Base-by-base conservation (phyloP, 2,113 vertebrate genomes). In the Calidris pugnax region DNA sequence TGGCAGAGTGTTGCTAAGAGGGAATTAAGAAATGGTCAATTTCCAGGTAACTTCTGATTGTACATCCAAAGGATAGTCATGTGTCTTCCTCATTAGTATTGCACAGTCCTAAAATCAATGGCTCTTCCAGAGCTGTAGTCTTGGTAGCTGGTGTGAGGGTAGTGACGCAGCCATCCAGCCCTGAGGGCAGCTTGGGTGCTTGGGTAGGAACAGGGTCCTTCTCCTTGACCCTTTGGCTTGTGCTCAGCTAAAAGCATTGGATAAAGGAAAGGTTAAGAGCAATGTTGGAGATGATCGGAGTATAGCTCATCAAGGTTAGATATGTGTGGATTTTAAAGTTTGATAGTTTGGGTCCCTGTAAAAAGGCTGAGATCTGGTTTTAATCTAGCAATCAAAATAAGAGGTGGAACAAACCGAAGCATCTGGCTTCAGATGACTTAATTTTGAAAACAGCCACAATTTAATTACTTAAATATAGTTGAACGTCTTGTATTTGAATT, bases 121-220 rank as follows among this genome's bases (percentile, higher is more conserved):
- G 4, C 23, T 67, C 7, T 87, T 85, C 26, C 39, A 62, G 4
- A 75, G 12, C 32, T 74, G 12, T 67, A 10, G 20, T 39, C 7
- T 39, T 74, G 47, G 37, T 67, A 37, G 18, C 19, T 82, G 33
- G 30, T 10, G 27, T 68, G 47, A 33, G 45, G 62, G 10, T 53
- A 5, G 11, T 21, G 26, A 15, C 2, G 3, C 22, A 75, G 41
- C 45, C 14, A 75, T 71, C 24, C 19, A 41, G 37, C 9, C 23
- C 9, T 1, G 4, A 8, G n/a, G 0, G 2, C 30, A 35, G 12
- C 51, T 27, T 6, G 19, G 18, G 8, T 33, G 12, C 51, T 27
- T 6, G 19, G 18, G 8, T 33, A 41, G 47, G n/a, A 89, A 2
- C 8, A 22, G 5, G 47, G 19, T 72, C 50, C 23, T 82, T 82